A percentile compares a stretch with the other conserved stretches of the same genome.
Conservation (phyloP, 2,797 vertebrate species). For the Ctenopoma kingsleyae region DNA sequence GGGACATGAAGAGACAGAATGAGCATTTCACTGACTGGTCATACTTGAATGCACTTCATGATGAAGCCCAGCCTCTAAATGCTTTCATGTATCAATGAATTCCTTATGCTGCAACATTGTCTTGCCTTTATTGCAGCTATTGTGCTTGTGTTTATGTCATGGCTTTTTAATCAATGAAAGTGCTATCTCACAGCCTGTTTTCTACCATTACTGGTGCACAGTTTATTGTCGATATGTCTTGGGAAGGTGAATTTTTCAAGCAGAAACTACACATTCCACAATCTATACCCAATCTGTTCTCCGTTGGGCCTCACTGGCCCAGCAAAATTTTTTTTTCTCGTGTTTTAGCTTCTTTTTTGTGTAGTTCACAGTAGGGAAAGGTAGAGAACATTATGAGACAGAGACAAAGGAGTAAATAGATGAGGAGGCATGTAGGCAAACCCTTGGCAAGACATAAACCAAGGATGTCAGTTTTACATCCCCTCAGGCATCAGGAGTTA, state of each 20-base stretch:
- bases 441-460: constrained; percentile 3
- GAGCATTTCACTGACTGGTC: constrained; percentile 49
- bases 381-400: constrained; percentile 18
- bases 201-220: constrained; percentile 29
- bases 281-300: constrained; percentile 58
- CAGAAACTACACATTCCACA: constrained; percentile 43
- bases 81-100: constrained; percentile 25
- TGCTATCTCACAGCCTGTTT: constrained; percentile 22
- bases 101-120: constrained; percentile 3
- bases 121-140: neutral
- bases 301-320: constrained; percentile 27
- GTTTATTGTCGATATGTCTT: constrained; percentile 21
- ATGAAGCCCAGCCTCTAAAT: constrained; percentile 42
- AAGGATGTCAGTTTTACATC: constrained; percentile 35
- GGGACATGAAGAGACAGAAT: constrained; percentile 43
- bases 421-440: neutral
- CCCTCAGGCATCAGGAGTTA: constrained; percentile 34
- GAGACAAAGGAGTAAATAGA: constrained; percentile 7
- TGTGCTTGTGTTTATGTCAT: constrained; percentile 44
- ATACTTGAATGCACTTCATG: constrained; percentile 44
- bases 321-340: neutral
- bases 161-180: constrained; percentile 46
- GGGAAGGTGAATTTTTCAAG: constrained; percentile 35
- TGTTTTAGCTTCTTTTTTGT: constrained; percentile 29
- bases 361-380: constrained; percentile 17